These are phyloP conservation scores for Lagopus leucura DNA, from an alignment of 2,113 vertebrate genomes.

Conservation along the genomic window DNA sequence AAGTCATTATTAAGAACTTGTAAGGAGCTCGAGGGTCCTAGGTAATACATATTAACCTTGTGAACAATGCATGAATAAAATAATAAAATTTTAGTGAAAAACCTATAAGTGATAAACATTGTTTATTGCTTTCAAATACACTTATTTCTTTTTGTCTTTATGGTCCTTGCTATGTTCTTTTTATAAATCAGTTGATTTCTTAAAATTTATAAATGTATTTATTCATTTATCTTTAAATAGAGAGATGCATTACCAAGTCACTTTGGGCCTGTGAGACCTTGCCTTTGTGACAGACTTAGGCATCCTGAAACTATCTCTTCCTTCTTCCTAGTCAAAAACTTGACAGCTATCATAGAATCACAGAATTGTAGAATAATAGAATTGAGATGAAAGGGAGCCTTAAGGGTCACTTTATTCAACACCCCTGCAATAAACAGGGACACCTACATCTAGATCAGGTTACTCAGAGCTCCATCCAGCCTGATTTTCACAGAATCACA, in stretches of 20 bases:
- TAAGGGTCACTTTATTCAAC: too few relatives aligned
- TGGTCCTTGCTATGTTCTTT: background rate
- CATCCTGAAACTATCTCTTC: background rate
- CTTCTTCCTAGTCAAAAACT: background rate
- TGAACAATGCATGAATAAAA: background rate
- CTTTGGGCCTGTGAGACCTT: background rate
- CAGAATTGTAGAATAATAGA: too few relatives aligned
- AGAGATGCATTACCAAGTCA: background rate
- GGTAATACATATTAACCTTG: background rate
- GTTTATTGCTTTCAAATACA: background rate
- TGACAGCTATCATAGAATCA: background rate
- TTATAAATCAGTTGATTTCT: background rate
- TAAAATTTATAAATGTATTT: background rate
- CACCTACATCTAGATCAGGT: too few relatives aligned
- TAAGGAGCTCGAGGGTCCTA: background rate
- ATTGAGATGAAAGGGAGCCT: too few relatives aligned
- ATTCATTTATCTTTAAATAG: background rate
- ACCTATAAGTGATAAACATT: fast-evolving
- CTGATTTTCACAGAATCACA: too few relatives aligned
- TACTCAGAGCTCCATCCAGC: too few relatives aligned
- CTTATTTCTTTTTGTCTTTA: background rate
- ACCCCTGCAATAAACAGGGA: too few relatives aligned
- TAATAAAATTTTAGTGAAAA: background rate
- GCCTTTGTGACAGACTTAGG: background rate
- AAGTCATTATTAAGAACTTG: background rate